Percentiles rank a stretch among this genome's conserved stretches.
Conservation (phyloP, 2,888 invertebrate genomes). For the Baccha elongata region DNA sequence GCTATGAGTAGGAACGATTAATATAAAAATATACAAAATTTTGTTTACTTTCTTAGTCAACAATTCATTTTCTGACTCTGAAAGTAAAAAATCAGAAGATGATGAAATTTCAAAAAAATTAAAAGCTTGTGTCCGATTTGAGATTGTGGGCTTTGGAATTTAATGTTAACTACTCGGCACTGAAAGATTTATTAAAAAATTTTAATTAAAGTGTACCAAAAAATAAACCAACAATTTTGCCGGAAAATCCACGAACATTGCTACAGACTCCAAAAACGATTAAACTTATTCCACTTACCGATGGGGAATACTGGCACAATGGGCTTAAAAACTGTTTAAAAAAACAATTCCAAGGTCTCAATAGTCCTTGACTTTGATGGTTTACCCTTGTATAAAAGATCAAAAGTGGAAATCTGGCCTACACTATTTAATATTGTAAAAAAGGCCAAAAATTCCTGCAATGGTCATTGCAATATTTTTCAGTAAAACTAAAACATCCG, state of each 20-base stretch:
- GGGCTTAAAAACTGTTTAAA: neutral
- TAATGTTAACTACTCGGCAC: neutral
- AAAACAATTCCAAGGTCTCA: neutral
- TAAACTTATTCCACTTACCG: neutral
- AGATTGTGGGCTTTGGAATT: neutral
- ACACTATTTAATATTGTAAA: neutral
- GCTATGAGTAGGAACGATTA: too few relatives aligned
- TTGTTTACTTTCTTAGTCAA: too few relatives aligned
- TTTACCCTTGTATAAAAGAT: neutral
- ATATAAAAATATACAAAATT: too few relatives aligned
- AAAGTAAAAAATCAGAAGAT: too few relatives aligned
- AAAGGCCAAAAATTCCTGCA: neutral
- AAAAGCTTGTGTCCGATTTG: too few relatives aligned
- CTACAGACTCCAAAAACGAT: neutral
- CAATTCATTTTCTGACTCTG: too few relatives aligned
- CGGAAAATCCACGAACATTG: neutral
- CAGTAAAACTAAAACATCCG: neutral
- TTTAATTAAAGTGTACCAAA: neutral
- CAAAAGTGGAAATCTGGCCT: neutral
- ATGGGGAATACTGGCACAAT: neutral
- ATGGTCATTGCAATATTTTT: neutral
- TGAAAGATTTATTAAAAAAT: neutral
- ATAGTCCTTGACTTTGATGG: neutral
- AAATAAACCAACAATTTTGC: neutral
- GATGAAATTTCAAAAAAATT: too few relatives aligned